phyloP scores from a whole-genome alignment of 1,140 invertebrate genomes.

The Steinernema feltiae region DNA sequence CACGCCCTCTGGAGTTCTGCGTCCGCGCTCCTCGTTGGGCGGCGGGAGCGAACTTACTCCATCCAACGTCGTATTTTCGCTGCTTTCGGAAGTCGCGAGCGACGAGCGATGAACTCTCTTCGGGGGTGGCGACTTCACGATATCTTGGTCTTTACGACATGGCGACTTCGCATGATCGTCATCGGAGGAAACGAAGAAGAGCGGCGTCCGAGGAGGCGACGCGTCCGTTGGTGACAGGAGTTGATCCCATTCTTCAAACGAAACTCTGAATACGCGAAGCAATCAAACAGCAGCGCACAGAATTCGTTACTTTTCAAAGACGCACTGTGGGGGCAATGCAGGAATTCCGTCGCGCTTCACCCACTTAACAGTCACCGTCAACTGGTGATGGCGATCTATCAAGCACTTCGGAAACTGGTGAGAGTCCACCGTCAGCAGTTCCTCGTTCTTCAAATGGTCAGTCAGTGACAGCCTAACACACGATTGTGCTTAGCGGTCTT shows the following conservation, averaged over 20 bases:
- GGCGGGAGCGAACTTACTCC: neutral
- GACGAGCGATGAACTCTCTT: neutral
- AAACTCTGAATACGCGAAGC: neutral
- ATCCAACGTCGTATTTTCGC: neutral
- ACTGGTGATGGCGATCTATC: neutral
- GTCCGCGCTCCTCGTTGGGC: neutral
- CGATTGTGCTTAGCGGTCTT: neutral
- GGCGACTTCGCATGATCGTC: neutral
- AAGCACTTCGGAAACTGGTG: constrained; percentile 15
- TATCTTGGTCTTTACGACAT: neutral
- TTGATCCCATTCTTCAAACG: neutral
- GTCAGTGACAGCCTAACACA: neutral
- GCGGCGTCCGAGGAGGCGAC: neutral
- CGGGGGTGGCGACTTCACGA: neutral
- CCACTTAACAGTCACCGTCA: constrained; percentile 11
- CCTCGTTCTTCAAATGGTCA: constrained; percentile 11
- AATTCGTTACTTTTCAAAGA: neutral
- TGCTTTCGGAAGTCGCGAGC: neutral
- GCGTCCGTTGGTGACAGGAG: neutral
- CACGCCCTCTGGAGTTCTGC: neutral
- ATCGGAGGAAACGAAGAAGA: neutral
- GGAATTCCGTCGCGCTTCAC: constrained; percentile 4
- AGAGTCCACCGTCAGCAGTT: constrained; percentile 2
- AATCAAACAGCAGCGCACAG: neutral
- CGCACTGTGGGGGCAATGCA: neutral